Conservation (phyloP, 2,113 vertebrate species). For the Myocastor coypus region DNA sequence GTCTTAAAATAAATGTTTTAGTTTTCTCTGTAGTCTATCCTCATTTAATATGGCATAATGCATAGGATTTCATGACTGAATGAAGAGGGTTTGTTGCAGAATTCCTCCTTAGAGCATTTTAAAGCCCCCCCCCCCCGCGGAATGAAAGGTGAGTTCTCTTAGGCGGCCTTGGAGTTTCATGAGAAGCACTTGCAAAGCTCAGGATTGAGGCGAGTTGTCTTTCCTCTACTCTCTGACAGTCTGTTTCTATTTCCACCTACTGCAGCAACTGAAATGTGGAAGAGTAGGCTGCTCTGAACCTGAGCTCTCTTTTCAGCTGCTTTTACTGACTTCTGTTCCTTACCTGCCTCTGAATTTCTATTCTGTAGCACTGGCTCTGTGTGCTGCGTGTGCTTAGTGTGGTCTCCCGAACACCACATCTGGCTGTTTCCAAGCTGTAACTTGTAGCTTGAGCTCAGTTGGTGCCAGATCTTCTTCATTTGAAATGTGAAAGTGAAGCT, state of each 20-base stretch:
- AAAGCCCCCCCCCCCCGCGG: not conserved
- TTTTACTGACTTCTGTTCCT: not conserved
- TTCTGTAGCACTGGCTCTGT: not conserved
- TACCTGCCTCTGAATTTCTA: not conserved
- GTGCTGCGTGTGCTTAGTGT: not conserved
- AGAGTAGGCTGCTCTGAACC: too few species aligned
- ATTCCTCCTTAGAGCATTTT: not conserved
- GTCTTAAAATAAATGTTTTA: not conserved
- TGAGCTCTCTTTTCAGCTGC: not conserved
- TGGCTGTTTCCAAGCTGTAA: not conserved
- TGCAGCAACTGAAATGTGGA: not conserved
- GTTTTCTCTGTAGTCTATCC: not conserved
- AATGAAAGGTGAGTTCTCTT: not conserved
- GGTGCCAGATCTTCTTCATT: fast-evolving
- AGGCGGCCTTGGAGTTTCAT: fast-evolving
- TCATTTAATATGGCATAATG: not conserved
- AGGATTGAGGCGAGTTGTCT: not conserved
- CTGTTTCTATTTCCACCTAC: not conserved
- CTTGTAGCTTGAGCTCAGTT: not conserved
- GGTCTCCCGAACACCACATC: fast-evolving
- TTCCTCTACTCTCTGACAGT: not conserved
- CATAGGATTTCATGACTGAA: not conserved
- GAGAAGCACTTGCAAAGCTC: not conserved
- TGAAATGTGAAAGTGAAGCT: not conserved
- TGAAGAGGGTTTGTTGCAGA: not conserved